These are phyloP conservation scores for rat (Rattus norvegicus) DNA, from an alignment of 2,113 vertebrate species.

Conservation along the genomic window DNA sequence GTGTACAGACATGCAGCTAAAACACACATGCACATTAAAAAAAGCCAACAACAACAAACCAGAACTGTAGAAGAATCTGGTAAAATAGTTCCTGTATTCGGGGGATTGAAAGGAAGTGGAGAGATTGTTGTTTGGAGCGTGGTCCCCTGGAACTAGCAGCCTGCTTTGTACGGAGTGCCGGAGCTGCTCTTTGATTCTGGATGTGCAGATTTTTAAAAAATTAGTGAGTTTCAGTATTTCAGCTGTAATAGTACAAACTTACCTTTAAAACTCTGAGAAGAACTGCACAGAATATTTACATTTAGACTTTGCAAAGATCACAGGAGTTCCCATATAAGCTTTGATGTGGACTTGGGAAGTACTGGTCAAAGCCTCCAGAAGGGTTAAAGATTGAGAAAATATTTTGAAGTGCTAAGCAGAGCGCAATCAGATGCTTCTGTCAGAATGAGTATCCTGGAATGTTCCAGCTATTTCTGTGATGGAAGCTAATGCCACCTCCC, in stretches of 20 bases:
- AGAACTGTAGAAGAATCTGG: neutral
- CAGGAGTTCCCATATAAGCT: neutral
- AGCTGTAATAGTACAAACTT: constrained; percentile 39
- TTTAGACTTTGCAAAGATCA: neutral
- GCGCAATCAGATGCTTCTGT: neutral
- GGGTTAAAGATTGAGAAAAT: neutral
- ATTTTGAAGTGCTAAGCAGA: neutral
- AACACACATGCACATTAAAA: neutral
- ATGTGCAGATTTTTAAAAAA: neutral
- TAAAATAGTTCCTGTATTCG: neutral
- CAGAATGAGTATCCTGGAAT: neutral
- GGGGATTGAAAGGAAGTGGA: neutral
- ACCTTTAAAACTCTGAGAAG: constrained; percentile 33
- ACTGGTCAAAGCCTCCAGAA: neutral
- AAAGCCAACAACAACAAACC: neutral
- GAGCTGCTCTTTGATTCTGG: neutral
- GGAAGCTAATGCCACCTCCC: neutral
- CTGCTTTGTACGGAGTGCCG: neutral
- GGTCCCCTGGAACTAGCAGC: neutral
- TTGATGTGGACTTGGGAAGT: neutral
- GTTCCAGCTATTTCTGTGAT: constrained; percentile 24
- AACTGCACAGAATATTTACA: neutral
- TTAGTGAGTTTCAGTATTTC: constrained; percentile 32
- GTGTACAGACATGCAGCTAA: neutral
- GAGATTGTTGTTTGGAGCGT: neutral